Percentiles rank a stretch among this genome's conserved stretches.
Evolutionary conservation across 2,113 vertebrate species (phyloP).

Genomic region (Ptychochromis oligacanthus): DNA sequence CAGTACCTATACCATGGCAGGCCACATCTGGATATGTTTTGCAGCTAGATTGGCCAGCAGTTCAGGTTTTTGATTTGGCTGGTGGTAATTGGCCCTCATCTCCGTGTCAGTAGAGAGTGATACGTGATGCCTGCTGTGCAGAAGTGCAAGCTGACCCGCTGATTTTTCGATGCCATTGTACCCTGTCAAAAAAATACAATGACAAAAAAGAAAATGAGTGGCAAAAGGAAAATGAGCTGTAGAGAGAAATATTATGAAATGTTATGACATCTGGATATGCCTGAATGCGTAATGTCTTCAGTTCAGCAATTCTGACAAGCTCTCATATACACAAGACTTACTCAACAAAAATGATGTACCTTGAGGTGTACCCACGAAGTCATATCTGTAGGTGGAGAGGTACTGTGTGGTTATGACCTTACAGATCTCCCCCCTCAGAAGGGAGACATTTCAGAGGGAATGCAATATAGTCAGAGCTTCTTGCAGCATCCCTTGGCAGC

Average conservation of each 20-base stretch:
- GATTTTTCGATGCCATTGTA: constrained; percentile 53
- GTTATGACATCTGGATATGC: background rate
- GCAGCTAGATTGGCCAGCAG: constrained; percentile 69
- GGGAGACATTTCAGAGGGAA: constrained; percentile 58
- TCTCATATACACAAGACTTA: background rate
- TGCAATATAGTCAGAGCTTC: constrained; percentile 18
- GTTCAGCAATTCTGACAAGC: background rate
- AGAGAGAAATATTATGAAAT: background rate
- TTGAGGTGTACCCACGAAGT: constrained; percentile 80
- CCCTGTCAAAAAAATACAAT: constrained; percentile 61
- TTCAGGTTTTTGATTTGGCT: constrained; percentile 70
- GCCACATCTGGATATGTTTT: constrained; percentile 56
- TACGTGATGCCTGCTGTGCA: constrained; percentile 47
- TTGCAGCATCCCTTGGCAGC: constrained; percentile 51
- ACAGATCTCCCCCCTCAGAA: constrained; percentile 60
- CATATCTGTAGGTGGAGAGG: constrained; percentile 76
- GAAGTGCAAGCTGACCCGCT: constrained; percentile 17
- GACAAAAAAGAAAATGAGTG: constrained; percentile 3
- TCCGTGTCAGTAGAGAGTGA: constrained; percentile 71
- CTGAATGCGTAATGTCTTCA: background rate
- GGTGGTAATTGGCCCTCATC: constrained; percentile 74
- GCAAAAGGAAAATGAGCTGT: background rate
- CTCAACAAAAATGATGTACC: constrained; percentile 57
- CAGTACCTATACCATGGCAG: constrained; percentile 76
- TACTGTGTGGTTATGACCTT: constrained; percentile 77